A percentile compares a stretch with the other conserved stretches of the same genome.
phyloP scores from a whole-genome alignment of 2,888 invertebrate species.

The Phortica magna region DNA sequence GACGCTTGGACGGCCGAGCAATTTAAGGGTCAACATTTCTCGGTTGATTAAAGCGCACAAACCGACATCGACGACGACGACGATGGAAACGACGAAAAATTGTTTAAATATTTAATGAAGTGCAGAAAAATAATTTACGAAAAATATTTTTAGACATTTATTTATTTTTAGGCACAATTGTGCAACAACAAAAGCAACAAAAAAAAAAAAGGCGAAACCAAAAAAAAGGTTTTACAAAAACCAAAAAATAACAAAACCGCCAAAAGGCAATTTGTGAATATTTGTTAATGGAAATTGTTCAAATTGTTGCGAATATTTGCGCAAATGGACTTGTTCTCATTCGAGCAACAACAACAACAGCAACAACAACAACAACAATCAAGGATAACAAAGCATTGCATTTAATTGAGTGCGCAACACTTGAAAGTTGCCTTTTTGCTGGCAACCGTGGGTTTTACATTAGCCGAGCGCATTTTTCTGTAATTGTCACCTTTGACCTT shows the following conservation, averaged over 20 bases:
- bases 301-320: slow-evolving; percentile 68
- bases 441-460: not conserved
- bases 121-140: slow-evolving; percentile 67
- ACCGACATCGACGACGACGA: too few species aligned
- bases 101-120: slow-evolving; percentile 70
- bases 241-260: slow-evolving; percentile 58
- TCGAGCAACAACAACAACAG: not conserved
- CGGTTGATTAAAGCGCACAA: slow-evolving; percentile 67
- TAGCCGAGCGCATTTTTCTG: slow-evolving; percentile 6
- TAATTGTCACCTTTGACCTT: slow-evolving; percentile 33
- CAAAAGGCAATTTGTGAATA: slow-evolving; percentile 71
- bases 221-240: slow-evolving; percentile 45
- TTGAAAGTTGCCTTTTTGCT: not conserved
- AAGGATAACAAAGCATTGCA: slow-evolving; percentile 21
- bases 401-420: slow-evolving; percentile 62
- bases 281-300: slow-evolving; percentile 75
- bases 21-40: slow-evolving; percentile 69
- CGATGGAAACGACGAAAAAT: slow-evolving; percentile 50
- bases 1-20: not conserved
- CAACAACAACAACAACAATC: not conserved
- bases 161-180: slow-evolving; percentile 38
- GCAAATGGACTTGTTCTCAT: slow-evolving; percentile 56
- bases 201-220: slow-evolving; percentile 42
- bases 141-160: slow-evolving; percentile 66
- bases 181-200: slow-evolving; percentile 1